Conservation (phyloP, 2,888 invertebrate species). For the Lamellibrachia satsuma region DNA sequence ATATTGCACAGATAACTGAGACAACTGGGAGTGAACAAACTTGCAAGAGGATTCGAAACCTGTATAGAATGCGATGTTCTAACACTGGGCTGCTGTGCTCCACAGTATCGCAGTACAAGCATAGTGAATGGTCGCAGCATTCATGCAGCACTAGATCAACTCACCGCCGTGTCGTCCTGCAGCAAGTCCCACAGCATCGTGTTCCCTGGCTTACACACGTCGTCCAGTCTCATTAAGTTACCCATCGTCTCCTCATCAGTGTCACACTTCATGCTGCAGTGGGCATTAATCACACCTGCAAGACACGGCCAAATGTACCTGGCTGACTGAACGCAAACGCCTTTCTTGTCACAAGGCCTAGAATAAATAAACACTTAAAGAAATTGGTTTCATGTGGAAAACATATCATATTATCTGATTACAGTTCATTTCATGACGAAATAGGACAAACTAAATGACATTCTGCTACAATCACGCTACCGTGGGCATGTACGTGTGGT, state of each 20-base stretch:
- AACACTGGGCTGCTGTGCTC: too few species aligned
- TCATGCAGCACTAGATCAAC: conserved; percentile 30
- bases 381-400: not conserved
- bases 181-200: conserved; percentile 93
- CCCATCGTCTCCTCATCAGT: conserved; percentile 8
- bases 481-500: not conserved
- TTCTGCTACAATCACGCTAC: not conserved
- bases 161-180: conserved; percentile 73
- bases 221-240: conserved; percentile 43
- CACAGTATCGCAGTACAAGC: too few species aligned
- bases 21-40: too few species aligned
- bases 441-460: not conserved
- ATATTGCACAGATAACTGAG: too few species aligned
- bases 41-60: too few species aligned
- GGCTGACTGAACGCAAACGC: not conserved
- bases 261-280: conserved; percentile 24
- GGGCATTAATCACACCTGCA: conserved; percentile 26
- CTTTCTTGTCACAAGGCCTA: too few species aligned
- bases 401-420: not conserved
- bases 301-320: not conserved
- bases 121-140: too few species aligned
- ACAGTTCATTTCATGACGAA: too few species aligned
- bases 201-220: conserved; percentile 88
- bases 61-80: too few species aligned
- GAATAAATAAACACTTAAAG: not conserved